These are phyloP conservation scores for Propithecus coquereli DNA, from an alignment of 2,113 vertebrate species.

Conservation along the genomic window DNA sequence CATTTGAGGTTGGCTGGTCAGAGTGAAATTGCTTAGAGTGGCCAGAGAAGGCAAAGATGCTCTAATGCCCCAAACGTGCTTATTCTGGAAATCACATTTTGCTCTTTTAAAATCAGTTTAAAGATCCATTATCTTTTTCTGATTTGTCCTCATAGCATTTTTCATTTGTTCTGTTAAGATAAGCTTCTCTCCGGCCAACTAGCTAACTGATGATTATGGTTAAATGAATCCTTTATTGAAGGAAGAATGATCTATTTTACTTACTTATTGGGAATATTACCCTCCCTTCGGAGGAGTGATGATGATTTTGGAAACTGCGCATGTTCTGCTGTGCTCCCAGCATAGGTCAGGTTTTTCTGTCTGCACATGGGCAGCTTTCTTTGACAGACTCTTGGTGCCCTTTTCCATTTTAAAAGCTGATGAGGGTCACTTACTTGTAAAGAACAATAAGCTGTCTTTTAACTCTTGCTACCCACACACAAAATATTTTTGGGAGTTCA, in stretches of 20 bases:
- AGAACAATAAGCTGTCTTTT: conserved; percentile 19
- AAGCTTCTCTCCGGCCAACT: neutral
- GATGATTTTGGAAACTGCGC: neutral
- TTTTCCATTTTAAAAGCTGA: conserved; percentile 43
- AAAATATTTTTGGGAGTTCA: neutral
- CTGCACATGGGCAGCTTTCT: neutral
- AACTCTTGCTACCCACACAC: neutral
- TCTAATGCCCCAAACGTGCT: neutral
- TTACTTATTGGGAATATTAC: neutral
- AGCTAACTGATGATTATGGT: neutral
- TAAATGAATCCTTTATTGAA: conserved; percentile 19
- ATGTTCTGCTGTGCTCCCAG: neutral
- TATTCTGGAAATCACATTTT: conserved; percentile 39
- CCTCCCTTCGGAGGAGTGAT: neutral
- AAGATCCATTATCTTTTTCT: neutral
- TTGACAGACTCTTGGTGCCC: neutral
- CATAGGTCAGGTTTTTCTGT: neutral
- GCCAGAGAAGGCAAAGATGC: neutral
- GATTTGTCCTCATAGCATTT: neutral
- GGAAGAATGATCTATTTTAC: neutral
- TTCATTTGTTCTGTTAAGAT: conserved; percentile 27
- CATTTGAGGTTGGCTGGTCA: neutral
- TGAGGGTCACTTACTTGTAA: neutral
- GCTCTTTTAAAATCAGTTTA: conserved; percentile 34
- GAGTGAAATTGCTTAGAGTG: neutral